phyloP scores from a whole-genome alignment of 2,797 vertebrate genomes.

The Accipiter fasciatus region DNA sequence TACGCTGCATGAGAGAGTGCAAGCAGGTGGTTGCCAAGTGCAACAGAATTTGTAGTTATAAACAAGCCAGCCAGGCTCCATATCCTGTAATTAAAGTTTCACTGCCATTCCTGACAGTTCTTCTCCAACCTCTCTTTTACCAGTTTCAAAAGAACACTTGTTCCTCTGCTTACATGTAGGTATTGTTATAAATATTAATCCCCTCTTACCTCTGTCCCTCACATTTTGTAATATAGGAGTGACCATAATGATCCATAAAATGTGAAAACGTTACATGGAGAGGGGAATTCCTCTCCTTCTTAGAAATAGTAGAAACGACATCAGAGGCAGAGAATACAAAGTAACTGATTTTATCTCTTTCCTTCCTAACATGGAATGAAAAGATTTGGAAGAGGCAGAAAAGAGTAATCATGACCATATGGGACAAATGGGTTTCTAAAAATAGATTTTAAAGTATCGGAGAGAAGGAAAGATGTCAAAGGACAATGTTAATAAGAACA shows the following conservation, averaged over 20 bases:
- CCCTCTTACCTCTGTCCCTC: neutral
- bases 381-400: neutral
- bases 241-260: neutral
- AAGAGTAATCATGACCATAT: neutral
- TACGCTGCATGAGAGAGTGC: neutral
- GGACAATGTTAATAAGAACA: neutral
- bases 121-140: neutral
- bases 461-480: neutral
- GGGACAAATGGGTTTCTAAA: neutral
- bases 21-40: neutral
- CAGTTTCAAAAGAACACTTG: neutral
- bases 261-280: neutral
- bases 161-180: neutral
- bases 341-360: neutral
- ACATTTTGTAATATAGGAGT: neutral
- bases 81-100: slow-evolving; percentile 36
- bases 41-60: neutral
- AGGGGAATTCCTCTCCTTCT: neutral
- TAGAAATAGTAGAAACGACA: neutral
- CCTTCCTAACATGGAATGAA: neutral
- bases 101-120: neutral
- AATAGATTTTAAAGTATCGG: neutral
- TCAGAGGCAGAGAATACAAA: neutral
- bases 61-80: slow-evolving; percentile 36
- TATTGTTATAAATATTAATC: neutral